These are phyloP conservation scores for Apodemia hepburni DNA, from an alignment of 2,888 invertebrate species.

Conservation along the genomic window DNA sequence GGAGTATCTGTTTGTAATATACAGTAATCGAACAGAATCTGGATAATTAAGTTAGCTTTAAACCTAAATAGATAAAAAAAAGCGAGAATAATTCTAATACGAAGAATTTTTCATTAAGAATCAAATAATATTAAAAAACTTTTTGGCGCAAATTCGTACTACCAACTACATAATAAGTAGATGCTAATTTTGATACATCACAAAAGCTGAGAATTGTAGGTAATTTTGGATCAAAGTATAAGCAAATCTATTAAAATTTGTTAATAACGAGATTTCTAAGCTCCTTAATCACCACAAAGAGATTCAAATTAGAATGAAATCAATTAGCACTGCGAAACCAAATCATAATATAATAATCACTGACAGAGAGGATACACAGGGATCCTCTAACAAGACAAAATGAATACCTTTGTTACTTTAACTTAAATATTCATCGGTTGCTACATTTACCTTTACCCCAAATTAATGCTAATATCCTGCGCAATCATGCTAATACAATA, in stretches of 20 bases:
- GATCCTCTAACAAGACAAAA: slow-evolving; percentile 13
- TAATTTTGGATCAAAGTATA: not conserved
- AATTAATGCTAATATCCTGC: slow-evolving; percentile 68
- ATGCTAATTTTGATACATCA: no score
- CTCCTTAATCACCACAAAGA: slow-evolving; percentile 5
- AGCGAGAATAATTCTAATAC: no score
- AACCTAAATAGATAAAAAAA: no score
- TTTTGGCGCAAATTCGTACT: no score
- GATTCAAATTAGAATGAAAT: slow-evolving; percentile 13
- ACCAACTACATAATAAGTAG: no score
- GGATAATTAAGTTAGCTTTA: no score
- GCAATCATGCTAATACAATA: slow-evolving; percentile 70
- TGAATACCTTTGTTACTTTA: slow-evolving; percentile 16
- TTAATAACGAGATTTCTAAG: not conserved
- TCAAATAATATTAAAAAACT: no score
- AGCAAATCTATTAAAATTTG: not conserved
- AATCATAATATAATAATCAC: slow-evolving; percentile 9
- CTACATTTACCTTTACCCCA: slow-evolving; percentile 38
- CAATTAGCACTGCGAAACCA: slow-evolving; percentile 5
- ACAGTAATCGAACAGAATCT: no score
- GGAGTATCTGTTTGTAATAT: no score
- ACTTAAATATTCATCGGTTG: slow-evolving; percentile 15
- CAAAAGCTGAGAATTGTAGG: not conserved
- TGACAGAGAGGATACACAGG: slow-evolving; percentile 9
- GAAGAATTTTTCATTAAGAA: no score